Evolutionary conservation across 2,888 invertebrate genomes (phyloP).

Genomic region (Serripes groenlandicus): DNA sequence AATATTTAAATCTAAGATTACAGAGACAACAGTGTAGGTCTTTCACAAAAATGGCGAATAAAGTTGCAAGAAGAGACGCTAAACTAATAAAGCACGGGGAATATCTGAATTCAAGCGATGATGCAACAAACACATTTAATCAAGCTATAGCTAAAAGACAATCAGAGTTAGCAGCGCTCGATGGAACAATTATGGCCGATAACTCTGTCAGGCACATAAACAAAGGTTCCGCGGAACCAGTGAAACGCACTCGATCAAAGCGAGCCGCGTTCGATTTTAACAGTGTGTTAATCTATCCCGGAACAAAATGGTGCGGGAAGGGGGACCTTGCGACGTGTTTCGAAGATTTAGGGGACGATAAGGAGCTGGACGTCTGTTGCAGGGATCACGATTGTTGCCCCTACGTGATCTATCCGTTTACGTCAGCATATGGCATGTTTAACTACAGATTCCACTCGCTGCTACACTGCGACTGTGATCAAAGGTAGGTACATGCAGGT

Average conservation of each 20-base stretch:
- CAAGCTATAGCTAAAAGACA: background rate
- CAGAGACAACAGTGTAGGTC: conserved; percentile 4
- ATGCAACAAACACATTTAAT: background rate
- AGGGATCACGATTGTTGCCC: conserved; percentile 96
- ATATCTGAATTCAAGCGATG: background rate
- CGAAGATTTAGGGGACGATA: conserved; percentile 94
- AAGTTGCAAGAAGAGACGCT: conserved; percentile 4
- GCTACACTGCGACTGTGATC: conserved; percentile 97
- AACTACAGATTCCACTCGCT: conserved; percentile 96
- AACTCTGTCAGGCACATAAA: background rate
- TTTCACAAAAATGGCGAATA: conserved; percentile 15
- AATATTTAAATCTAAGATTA: background rate
- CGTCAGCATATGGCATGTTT: conserved; percentile 94
- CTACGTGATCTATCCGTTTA: conserved; percentile 93
- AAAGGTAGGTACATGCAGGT: conserved; percentile 88
- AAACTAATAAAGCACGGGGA: conserved; percentile 1
- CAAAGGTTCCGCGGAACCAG: conserved; percentile 53
- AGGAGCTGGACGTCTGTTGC: conserved; percentile 95
- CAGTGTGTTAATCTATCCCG: conserved; percentile 92
- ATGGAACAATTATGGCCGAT: background rate
- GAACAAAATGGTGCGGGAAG: conserved; percentile 97
- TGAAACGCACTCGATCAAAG: conserved; percentile 48
- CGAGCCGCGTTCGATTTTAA: conserved; percentile 64
- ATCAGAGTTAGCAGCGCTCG: background rate
- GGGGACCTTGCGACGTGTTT: conserved; percentile 93